Percentiles rank a stretch among this genome's conserved stretches.
Conservation (phyloP, 2,797 vertebrate species). For the Halcyon badia region DNA sequence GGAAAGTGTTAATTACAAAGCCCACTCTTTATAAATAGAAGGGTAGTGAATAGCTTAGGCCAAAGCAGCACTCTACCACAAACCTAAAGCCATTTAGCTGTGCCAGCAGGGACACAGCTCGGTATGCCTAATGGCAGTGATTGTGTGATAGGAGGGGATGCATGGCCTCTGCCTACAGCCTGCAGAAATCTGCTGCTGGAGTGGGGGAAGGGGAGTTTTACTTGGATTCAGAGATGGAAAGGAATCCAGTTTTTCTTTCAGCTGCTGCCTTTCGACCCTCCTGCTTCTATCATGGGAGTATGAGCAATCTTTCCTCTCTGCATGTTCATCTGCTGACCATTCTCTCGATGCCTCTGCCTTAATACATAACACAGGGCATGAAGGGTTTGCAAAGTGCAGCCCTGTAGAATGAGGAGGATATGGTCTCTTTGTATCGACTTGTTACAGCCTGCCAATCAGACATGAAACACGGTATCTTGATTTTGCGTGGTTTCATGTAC, state of each 20-base stretch:
- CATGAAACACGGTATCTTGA: neutral
- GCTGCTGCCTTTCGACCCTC: neutral
- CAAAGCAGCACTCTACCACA: neutral
- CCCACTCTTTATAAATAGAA: neutral
- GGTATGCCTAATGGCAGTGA: slow-evolving; percentile 9
- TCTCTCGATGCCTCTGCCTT: neutral
- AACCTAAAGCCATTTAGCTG: slow-evolving; percentile 19
- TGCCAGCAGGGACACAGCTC: slow-evolving; percentile 4
- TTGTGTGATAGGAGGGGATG: neutral
- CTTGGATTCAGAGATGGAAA: neutral
- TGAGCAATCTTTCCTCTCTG: neutral
- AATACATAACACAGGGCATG: rapidly evolving
- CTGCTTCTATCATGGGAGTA: neutral
- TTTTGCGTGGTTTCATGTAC: neutral
- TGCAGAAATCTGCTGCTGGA: neutral
- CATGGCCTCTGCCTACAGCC: neutral
- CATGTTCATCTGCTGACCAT: neutral
- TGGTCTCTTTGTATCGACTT: neutral
- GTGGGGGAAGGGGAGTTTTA: neutral
- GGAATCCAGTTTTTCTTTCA: neutral
- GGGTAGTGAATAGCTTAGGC: neutral
- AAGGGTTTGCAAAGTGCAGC: neutral
- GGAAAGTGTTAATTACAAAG: slow-evolving; percentile 46
- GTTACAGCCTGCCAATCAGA: neutral
- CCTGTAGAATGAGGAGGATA: neutral